Conservation (phyloP, 2,797 vertebrate species). For the Enteromius argenteus region DNA sequence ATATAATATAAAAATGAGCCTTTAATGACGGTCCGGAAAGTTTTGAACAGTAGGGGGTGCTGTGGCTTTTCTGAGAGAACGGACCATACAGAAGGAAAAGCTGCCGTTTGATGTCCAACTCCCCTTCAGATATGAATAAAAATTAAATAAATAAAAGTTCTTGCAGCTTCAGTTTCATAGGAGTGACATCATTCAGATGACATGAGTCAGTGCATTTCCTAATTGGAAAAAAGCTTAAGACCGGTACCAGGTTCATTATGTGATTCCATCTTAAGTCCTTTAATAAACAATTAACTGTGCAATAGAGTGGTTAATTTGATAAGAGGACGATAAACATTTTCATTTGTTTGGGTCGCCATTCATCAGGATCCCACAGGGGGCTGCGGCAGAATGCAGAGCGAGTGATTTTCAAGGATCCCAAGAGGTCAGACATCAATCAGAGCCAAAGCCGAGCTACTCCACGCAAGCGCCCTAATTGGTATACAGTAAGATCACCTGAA, state of each 20-base stretch:
- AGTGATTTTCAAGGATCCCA: constrained; percentile 56
- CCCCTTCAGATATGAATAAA: background rate
- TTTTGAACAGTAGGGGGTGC: constrained; percentile 57
- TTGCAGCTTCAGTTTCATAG: constrained; percentile 52
- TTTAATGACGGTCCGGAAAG: background rate
- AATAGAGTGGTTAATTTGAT: constrained; percentile 69
- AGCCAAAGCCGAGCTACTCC: constrained; percentile 49
- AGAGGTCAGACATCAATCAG: constrained; percentile 67
- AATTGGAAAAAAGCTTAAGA: constrained; percentile 69
- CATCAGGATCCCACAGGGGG: constrained; percentile 56
- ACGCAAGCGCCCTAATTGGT: constrained; percentile 56
- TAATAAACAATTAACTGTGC: constrained; percentile 71
- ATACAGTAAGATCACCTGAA: constrained; percentile 59
- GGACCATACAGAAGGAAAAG: background rate
- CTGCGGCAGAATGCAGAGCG: constrained; percentile 49
- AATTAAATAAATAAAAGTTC: constrained; percentile 35
- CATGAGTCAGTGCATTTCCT: constrained; percentile 65
- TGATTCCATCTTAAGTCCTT: constrained; percentile 69
- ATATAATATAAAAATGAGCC: background rate
- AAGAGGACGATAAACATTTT: constrained; percentile 66
- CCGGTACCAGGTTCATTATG: constrained; percentile 66
- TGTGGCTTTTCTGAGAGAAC: constrained; percentile 46
- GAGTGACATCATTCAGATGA: constrained; percentile 56
- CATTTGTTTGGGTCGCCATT: constrained; percentile 65
- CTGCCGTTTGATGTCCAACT: constrained; percentile 20